Conservation (phyloP, 2,888 invertebrate species). For the Apamea anceps region DNA sequence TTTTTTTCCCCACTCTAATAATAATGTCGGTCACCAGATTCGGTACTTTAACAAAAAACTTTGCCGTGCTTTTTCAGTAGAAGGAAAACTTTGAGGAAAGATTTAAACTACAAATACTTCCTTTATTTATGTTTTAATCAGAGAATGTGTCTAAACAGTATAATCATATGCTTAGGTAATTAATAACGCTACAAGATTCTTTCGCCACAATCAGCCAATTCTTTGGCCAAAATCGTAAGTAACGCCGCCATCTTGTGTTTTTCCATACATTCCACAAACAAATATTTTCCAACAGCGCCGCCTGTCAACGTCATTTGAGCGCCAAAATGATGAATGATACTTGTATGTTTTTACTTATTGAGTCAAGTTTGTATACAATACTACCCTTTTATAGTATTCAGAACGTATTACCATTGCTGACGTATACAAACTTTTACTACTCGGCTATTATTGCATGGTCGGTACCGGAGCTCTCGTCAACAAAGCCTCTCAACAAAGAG, state of each 20-base stretch:
- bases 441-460: not conserved
- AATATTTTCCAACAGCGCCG: not conserved
- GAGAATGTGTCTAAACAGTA: not conserved
- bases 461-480: slow-evolving; percentile 13
- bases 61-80: not conserved
- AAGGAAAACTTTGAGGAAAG: not conserved
- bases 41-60: not conserved
- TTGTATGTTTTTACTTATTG: not conserved
- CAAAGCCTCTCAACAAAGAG: slow-evolving; percentile 36
- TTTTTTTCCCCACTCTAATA: not conserved
- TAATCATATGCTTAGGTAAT: not conserved
- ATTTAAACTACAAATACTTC: not conserved
- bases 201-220: not conserved
- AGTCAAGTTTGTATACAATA: not conserved
- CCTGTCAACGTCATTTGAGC: not conserved
- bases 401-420: not conserved
- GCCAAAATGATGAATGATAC: not conserved
- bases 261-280: not conserved
- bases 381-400: no score
- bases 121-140: not conserved
- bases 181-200: not conserved
- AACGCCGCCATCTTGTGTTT: not conserved
- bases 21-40: not conserved
- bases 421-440: not conserved
- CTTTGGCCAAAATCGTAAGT: not conserved